These are phyloP conservation scores for Cyclargus thomasi DNA, from an alignment of 1,140 invertebrate species.

Conservation along the genomic window DNA sequence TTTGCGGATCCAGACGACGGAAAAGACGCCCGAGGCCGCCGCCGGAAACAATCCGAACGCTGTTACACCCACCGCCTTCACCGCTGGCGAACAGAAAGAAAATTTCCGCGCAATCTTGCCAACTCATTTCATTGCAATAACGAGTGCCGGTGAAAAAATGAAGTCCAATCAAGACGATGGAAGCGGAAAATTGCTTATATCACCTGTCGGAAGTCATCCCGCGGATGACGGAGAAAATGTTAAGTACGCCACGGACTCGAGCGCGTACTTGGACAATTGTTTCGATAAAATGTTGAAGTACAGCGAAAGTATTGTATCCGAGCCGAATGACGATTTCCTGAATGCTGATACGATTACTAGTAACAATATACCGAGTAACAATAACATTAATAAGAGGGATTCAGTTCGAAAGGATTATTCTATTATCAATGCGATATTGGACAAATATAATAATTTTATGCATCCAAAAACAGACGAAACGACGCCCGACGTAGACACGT, in stretches of 20 bases:
- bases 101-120: constrained; percentile 62
- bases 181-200: constrained; percentile 42
- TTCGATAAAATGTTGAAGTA: constrained; percentile 42
- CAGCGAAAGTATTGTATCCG: constrained; percentile 21
- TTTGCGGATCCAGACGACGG: constrained; percentile 52
- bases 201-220: constrained; percentile 31
- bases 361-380: constrained; percentile 1
- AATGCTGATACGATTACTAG: constrained; percentile 17
- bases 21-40: constrained; percentile 47
- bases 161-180: constrained; percentile 36
- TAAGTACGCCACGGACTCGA: constrained; percentile 30
- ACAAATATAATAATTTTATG: constrained; percentile 50
- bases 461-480: constrained; percentile 22
- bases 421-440: constrained; percentile 41
- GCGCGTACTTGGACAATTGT: constrained; percentile 59
- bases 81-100: constrained; percentile 41
- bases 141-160: constrained; percentile 44
- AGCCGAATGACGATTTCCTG: constrained; percentile 16
- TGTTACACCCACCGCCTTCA: constrained; percentile 35
- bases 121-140: constrained; percentile 48
- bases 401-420: background rate
- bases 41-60: constrained; percentile 65
- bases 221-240: constrained; percentile 27
- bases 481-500: background rate
- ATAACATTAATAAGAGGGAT: constrained; percentile 1